phyloP scores from a whole-genome alignment of 2,113 vertebrate species.

The Chlorodrepanis virens region DNA sequence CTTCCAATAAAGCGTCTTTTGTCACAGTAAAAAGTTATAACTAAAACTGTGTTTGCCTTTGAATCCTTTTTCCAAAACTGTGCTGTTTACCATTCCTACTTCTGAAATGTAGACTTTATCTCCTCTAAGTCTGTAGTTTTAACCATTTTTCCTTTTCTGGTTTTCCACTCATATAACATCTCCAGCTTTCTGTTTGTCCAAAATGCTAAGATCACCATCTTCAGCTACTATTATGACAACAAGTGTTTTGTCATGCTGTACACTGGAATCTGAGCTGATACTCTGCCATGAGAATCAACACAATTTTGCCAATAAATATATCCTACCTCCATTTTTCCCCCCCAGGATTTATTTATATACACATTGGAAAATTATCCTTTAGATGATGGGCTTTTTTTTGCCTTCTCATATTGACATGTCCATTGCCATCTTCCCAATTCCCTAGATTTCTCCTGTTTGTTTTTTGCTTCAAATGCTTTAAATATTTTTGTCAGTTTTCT shows the following conservation, averaged over 20 bases:
- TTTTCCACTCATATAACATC: not conserved
- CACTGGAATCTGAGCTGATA: not conserved
- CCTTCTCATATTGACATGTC: not conserved
- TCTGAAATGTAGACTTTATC: not conserved
- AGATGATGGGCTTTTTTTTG: not conserved
- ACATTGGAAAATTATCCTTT: not conserved
- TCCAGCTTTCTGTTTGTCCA: not conserved
- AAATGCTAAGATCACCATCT: not conserved
- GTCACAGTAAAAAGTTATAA: not conserved
- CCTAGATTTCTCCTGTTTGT: not conserved
- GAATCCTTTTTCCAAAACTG: not conserved
- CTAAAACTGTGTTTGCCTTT: not conserved
- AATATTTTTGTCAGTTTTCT: not conserved
- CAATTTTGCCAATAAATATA: not conserved
- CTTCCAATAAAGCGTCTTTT: not conserved
- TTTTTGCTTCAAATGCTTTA: not conserved
- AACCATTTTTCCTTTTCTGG: not conserved
- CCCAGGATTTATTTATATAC: not conserved
- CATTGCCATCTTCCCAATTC: not conserved
- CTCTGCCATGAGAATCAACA: not conserved
- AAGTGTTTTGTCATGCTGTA: not conserved
- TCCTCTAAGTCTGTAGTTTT: not conserved
- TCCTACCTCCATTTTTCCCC: accelerated
- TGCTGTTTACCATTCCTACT: not conserved
- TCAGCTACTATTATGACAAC: not conserved